Evolutionary conservation across 2,888 invertebrate species (phyloP), one percentile per base, ranked within the genome.

Genomic region (Trilocha varians): DNA sequence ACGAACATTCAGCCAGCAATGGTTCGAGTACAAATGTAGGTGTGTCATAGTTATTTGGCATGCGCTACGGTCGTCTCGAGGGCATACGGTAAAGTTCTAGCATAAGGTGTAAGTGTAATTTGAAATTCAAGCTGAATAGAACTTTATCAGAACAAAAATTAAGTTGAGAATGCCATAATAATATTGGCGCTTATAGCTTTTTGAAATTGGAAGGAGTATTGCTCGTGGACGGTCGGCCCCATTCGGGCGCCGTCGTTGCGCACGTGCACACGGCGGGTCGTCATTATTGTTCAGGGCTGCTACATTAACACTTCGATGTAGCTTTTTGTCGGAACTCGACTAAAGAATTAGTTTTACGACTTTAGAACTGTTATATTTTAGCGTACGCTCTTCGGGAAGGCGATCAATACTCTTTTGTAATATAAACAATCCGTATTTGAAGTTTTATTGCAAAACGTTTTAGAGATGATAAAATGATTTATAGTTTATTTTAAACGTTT

Each of bases 1-100:
- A 41, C 43, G 35, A 46, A 32, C n/a, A 52, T 42, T 25, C 38
- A 52, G 55, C 53, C 41, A 53, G 65, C 60, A 67, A 62, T 76
- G 72, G 60, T 36, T 41, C 16, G 45, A 46, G 44, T 42, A 49
- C 32, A 46, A 48, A 44, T 48, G 53, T 57, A 52, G 46, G 8
- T 53, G 8, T 53, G 49, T 61, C 64, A 52, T 44, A 50, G 45
- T 57, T 46, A 71, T 64, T 72, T 66, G 77, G 78, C 78, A 78
- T 82, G 80, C 79, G 79, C 78, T 66, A 59, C 65, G 67, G 69
- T 67, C 68, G 72, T 73, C 77, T 76, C 78, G 76, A 73, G 75
- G 78, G 77, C 73, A 70, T 70, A 61, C 56, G 46, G 53, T 57
- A 36, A 41, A 42, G 34, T 42, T 42, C 38, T 18, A n/a, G 4